Evolutionary conservation across 2,888 invertebrate genomes (phyloP).

Genomic region (Resseliella maxima): DNA sequence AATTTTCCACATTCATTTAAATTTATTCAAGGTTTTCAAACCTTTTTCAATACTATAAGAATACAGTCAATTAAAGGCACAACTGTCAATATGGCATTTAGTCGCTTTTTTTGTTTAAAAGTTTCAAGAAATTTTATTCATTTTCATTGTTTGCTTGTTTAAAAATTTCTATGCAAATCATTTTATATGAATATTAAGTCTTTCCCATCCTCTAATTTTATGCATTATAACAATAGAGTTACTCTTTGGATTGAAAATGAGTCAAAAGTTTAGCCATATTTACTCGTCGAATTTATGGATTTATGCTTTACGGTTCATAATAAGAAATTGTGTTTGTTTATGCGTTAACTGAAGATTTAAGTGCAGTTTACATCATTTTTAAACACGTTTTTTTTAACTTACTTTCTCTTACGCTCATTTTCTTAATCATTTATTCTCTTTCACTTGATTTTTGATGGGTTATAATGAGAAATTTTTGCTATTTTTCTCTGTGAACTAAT

Average conservation of each 20-base stretch:
- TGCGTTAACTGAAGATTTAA: not conserved
- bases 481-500: too few species aligned
- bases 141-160: not conserved
- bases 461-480: too few species aligned
- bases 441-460: too few species aligned
- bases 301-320: not conserved
- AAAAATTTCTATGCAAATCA: not conserved
- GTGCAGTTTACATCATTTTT: not conserved
- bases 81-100: not conserved
- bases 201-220: too few species aligned
- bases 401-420: too few species aligned
- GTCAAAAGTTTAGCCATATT: not conserved
- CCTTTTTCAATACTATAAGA: not conserved
- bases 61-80: not conserved
- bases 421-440: too few species aligned
- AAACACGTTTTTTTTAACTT: not conserved
- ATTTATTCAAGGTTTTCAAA: not conserved
- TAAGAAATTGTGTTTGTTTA: not conserved
- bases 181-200: not conserved
- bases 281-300: not conserved
- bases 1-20: not conserved
- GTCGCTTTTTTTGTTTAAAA: not conserved
- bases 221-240: slow-evolving; percentile 5
- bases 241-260: not conserved
- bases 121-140: slow-evolving; percentile 23